Evolutionary conservation across 2,113 vertebrate genomes (phyloP).

Genomic region (Indicator maculatus): DNA sequence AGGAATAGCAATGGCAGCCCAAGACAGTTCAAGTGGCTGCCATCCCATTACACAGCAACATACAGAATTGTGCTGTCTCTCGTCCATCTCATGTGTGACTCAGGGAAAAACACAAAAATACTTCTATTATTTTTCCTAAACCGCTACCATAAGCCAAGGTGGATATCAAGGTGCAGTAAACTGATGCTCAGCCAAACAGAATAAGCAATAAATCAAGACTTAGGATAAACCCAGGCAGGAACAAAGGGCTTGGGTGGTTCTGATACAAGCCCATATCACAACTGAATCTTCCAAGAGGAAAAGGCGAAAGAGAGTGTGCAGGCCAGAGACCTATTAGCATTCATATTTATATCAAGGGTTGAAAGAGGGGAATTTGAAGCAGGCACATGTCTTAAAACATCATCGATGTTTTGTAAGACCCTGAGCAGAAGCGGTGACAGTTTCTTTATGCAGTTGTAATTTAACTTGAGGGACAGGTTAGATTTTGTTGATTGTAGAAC

Average conservation of each 20-base stretch:
- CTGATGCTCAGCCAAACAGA: not conserved
- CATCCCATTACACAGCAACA: not conserved
- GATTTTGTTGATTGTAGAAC: not conserved
- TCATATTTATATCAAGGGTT: not conserved
- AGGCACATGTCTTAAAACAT: not conserved
- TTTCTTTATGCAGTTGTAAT: not conserved
- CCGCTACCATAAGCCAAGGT: not conserved
- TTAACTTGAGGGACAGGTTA: not conserved
- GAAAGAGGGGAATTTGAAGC: not conserved
- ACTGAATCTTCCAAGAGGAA: not conserved
- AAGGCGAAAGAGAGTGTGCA: not conserved
- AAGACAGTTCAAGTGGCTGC: not conserved
- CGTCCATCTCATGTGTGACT: not conserved
- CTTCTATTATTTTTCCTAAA: not conserved
- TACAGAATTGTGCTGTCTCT: not conserved
- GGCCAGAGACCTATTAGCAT: not conserved
- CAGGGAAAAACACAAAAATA: not conserved
- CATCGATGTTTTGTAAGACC: not conserved
- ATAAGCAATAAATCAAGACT: not conserved
- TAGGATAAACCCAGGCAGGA: not conserved
- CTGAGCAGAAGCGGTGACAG: not conserved
- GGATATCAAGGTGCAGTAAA: not conserved
- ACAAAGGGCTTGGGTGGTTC: not conserved
- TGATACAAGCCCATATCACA: not conserved
- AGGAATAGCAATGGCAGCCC: not conserved